Base-by-base conservation (phyloP, 2,888 invertebrate species). In the Piscicola geometra region DNA sequence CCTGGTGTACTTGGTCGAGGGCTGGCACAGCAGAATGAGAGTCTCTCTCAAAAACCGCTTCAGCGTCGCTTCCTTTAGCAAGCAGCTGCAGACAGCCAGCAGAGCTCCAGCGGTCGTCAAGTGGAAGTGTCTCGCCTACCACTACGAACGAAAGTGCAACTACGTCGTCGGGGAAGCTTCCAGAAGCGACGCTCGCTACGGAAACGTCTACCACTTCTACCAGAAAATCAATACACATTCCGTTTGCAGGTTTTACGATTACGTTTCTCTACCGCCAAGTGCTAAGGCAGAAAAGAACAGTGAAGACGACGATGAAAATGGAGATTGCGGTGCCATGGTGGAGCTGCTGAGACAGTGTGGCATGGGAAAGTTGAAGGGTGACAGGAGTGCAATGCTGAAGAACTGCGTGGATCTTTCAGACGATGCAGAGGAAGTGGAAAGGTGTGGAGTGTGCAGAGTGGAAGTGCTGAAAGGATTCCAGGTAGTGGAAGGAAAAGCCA, bases 71-170 rank as follows among this genome's bases (percentile, higher is more conserved):
- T 30, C 64, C 2, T 56, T 56, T 25, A 21, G n/a, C 60, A 56
- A 56, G 60, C 60, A 56, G 25, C 5, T 56, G 15, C 60, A 56
- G 5, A 56, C 60, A 3, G 60, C 60, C 21, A 36, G 35, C 3
- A 2, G 36, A 0, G 18, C 60, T 33, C 32, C 25, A n/a, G 64
- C 73, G 35, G 15, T 32, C 18, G 21, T 73, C 60, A 35, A n/a
- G 0, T 73, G 73, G 73, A 73, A 33, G 60, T 47, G 35, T 30
- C 35, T 33, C 25, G 60, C 56, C 64, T 73, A 73, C 41, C 73
- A 73, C 28, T 73, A 73, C 73, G 56, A 35, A 2, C 73, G 60
- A 15, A 73, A 73, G 35, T 60, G n/a, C 64, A 36, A 73, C 52
- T 73, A 73, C 64, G 35, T 33, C 21, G 64, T 32, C 12, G 50